A percentile compares a stretch with the other conserved stretches of the same genome.
phyloP scores from a whole-genome alignment of 2,113 vertebrate genomes.

The Ellobius talpinus region DNA sequence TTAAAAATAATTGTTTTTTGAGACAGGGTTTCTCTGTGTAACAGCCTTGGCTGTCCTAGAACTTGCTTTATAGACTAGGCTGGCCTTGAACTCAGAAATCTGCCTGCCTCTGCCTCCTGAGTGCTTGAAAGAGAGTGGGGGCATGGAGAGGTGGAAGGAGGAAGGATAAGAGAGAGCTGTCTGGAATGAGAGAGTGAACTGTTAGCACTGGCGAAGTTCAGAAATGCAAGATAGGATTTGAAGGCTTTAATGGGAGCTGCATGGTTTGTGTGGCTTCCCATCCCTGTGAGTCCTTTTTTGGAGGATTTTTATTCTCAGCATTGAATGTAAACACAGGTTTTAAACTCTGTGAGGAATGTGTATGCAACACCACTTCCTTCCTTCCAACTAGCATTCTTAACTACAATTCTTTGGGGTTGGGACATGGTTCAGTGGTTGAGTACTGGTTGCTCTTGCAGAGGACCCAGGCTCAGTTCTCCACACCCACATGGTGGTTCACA shows the following conservation, averaged over 20 bases:
- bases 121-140: too few relatives aligned
- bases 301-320: conserved; percentile 36
- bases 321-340: not conserved
- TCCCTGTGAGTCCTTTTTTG: not conserved
- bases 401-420: not conserved
- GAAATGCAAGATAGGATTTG: conserved; percentile 30
- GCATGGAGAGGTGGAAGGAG: too few relatives aligned
- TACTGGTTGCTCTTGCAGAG: not conserved
- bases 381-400: not conserved
- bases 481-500: not conserved
- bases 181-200: conserved; percentile 41
- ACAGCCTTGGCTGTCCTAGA: not conserved
- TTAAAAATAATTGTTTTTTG: not conserved
- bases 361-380: not conserved
- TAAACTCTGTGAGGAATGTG: not conserved
- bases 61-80: not conserved
- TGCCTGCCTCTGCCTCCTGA: too few relatives aligned
- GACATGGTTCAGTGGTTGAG: not conserved
- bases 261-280: not conserved
- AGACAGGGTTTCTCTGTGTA: not conserved
- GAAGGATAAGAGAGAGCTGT: not conserved
- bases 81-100: not conserved
- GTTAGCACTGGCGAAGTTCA: conserved; percentile 28
- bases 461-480: not conserved
- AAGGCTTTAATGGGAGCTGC: conserved; percentile 34